Percentiles rank a stretch among this genome's conserved stretches.
Evolutionary conservation across 2,113 vertebrate species (phyloP).

Genomic region (Prunella himalayana): DNA sequence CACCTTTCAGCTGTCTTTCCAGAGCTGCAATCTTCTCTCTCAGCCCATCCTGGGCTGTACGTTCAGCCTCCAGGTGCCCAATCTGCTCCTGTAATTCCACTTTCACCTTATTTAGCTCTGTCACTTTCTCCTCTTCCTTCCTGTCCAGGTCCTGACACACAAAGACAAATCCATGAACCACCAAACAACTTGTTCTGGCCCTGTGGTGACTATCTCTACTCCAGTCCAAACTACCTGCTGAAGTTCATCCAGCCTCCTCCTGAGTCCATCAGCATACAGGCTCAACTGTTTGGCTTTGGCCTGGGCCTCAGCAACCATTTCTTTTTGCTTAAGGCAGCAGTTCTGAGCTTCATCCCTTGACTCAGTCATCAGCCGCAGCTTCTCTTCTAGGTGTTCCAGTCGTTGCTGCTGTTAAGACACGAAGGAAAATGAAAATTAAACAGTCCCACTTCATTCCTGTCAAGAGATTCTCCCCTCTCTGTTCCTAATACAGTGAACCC

Average conservation of each 20-base stretch:
- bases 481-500: background rate
- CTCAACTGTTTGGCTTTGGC: slow-evolving; percentile 76
- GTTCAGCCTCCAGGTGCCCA: slow-evolving; percentile 85
- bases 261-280: slow-evolving; percentile 77
- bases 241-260: slow-evolving; percentile 81
- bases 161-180: background rate
- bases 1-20: slow-evolving; percentile 91
- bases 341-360: slow-evolving; percentile 84
- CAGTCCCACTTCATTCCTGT: background rate
- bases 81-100: slow-evolving; percentile 89
- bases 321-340: slow-evolving; percentile 85
- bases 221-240: slow-evolving; percentile 78
- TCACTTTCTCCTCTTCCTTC: slow-evolving; percentile 89
- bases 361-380: slow-evolving; percentile 77
- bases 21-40: slow-evolving; percentile 85
- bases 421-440: background rate
- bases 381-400: slow-evolving; percentile 84
- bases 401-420: slow-evolving; percentile 78
- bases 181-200: background rate
- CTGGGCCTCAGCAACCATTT: slow-evolving; percentile 80
- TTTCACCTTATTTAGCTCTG: slow-evolving; percentile 82
- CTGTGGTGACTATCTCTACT: background rate
- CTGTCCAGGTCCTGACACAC: slow-evolving; percentile 78
- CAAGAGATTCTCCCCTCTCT: background rate
- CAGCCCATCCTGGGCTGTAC: slow-evolving; percentile 76